These are phyloP conservation scores for Crax fasciolata DNA, from an alignment of 2,797 vertebrate species.

Conservation along the genomic window DNA sequence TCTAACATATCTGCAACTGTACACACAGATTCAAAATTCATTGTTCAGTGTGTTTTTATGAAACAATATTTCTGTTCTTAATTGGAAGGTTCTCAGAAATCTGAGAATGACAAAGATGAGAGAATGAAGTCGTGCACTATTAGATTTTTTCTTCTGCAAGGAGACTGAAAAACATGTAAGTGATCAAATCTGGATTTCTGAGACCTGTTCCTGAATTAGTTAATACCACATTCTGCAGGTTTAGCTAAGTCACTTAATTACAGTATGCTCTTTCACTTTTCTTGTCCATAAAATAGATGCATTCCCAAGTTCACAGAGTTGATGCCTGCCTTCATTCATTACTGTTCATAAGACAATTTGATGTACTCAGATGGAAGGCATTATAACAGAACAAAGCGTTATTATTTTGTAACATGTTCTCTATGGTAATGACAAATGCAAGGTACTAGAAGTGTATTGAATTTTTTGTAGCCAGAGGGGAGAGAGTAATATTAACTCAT, in stretches of 20 bases:
- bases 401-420: background rate
- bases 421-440: background rate
- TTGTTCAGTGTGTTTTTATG: background rate
- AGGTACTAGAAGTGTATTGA: background rate
- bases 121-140: rapidly evolving
- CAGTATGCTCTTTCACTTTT: background rate
- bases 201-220: background rate
- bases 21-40: background rate
- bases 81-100: background rate
- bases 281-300: background rate
- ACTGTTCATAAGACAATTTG: background rate
- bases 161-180: rapidly evolving
- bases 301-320: background rate
- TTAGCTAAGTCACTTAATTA: background rate
- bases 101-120: background rate
- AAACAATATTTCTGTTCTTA: background rate
- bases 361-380: background rate
- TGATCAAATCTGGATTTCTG: background rate
- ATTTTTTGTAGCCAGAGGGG: background rate
- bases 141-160: background rate
- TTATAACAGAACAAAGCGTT: background rate
- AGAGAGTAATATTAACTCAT: background rate
- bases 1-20: slow-evolving; percentile 20
- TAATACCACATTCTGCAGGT: background rate
- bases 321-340: background rate